Percentiles rank a stretch among this genome's conserved stretches.
Conservation (phyloP, 2,113 vertebrate genomes). For the Lanius collurio region DNA sequence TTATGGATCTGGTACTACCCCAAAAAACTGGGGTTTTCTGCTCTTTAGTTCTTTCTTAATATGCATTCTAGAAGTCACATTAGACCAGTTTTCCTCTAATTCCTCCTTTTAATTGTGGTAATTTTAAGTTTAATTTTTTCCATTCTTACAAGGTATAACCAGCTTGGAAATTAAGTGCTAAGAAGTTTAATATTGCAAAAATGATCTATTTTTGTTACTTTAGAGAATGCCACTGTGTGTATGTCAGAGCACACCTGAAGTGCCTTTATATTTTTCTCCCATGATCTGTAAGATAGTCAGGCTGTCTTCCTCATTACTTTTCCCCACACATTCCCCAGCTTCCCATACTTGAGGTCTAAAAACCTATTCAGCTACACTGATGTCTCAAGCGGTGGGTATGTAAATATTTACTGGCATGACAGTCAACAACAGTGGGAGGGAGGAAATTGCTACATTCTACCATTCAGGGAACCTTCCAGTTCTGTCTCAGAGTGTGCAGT, state of each 20-base stretch:
- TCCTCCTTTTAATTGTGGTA: background rate
- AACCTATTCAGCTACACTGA: background rate
- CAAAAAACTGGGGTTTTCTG: background rate
- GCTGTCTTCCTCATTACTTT: background rate
- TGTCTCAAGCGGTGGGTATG: slow-evolving; percentile 36
- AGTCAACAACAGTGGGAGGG: slow-evolving; percentile 39
- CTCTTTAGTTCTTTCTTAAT: background rate
- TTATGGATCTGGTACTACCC: background rate
- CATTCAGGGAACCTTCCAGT: slow-evolving; percentile 45
- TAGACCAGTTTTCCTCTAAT: background rate
- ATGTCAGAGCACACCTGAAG: background rate
- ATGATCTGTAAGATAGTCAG: background rate
- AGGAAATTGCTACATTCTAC: slow-evolving; percentile 63
- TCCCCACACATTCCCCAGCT: background rate
- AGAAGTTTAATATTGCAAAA: background rate
- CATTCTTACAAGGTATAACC: background rate
- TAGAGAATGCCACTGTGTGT: background rate
- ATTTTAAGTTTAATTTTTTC: background rate
- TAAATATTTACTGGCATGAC: slow-evolving; percentile 74
- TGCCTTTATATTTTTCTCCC: background rate
- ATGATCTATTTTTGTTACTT: background rate
- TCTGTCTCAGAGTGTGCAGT: slow-evolving; percentile 46
- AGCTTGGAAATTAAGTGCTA: background rate
- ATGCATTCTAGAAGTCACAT: background rate
- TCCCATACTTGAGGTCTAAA: background rate